Evolutionary conservation across 1,140 invertebrate genomes (phyloP).

Genomic region (Bombus consobrinus): DNA sequence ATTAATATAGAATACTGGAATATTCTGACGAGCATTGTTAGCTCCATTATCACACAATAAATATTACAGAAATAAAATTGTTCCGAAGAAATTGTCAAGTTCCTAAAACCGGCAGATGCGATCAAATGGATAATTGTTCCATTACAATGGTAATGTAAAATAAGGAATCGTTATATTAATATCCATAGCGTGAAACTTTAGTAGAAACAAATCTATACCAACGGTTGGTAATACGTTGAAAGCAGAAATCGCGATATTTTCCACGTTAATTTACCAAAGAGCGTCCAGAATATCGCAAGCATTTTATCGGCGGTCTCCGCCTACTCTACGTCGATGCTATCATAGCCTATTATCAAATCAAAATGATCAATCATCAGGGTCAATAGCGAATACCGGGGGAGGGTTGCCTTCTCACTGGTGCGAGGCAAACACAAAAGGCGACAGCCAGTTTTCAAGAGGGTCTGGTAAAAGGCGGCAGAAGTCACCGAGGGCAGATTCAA

Average conservation of each 20-base stretch:
- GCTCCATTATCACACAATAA: too few species aligned
- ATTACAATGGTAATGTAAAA: too few species aligned
- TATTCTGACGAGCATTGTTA: too few species aligned
- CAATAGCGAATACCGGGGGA: conserved; percentile 55
- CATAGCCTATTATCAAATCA: conserved; percentile 58
- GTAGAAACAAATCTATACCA: not conserved
- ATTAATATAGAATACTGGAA: too few species aligned
- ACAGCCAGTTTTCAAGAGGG: conserved; percentile 66
- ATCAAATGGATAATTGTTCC: too few species aligned
- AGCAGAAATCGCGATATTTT: not conserved
- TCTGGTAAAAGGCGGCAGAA: conserved; percentile 45
- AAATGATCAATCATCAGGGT: conserved; percentile 65
- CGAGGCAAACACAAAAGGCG: conserved; percentile 61
- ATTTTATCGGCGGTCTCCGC: conserved; percentile 20
- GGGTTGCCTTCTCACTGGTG: conserved; percentile 50
- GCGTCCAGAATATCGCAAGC: not conserved
- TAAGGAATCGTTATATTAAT: too few species aligned
- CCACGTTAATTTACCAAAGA: conserved; percentile 3
- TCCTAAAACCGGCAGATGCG: too few species aligned
- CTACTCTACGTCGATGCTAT: conserved; percentile 21
- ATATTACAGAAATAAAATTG: too few species aligned
- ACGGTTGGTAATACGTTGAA: not conserved
- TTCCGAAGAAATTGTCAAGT: too few species aligned
- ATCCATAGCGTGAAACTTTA: not conserved
- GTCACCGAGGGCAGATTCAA: conserved; percentile 41